Base-by-base conservation (phyloP, 2,888 invertebrate species). In the Mimumesa dahlbomi region DNA sequence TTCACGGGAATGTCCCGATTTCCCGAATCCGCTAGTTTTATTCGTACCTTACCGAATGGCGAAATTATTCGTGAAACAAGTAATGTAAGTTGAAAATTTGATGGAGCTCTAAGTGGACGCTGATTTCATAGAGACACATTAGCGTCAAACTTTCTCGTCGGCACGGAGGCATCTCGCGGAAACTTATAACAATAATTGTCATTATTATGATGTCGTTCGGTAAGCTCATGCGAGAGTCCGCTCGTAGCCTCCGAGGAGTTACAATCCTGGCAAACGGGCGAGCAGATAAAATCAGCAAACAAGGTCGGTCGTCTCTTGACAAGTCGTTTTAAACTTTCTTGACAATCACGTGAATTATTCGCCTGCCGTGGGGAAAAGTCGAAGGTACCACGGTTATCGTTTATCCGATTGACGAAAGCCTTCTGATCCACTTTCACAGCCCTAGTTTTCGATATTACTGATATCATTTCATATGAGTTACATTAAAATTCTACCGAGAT, bases 131-230 rank as follows among this genome's bases (percentile, higher is more conserved):
- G 25, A 13, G 48, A 29, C 29, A 42, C 46, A 53, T 65, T 61
- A 65, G 53, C 43, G 61, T 65, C 61, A 61, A 65, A 65, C 59
- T 65, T 61, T 48, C 45, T 13, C 29, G 45, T 40, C 43, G 40
- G 52, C 61, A 38, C 31, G 45, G 36, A 36, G 59, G 45, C 31
- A 52, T 38, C 53, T 25, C 25, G 53, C 31, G 19, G 43, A 49
- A 66, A 73, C 65, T 76, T 61, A 31, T 57, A 70, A 76, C 73
- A 70, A 76, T 69, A 75, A 75, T 69, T 69, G 62, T 75, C 69
- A 64, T 76, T 69, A 65, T 73, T 75, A 64, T 64, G 57, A 63
- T 58, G 61, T 67, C 68, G 75, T 53, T 42, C 48, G 34, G 11
- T 36, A 16, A 34, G 38, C 21, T 31, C 40, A 29, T 29, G 43